Conservation (phyloP, 2,113 vertebrate species). For the Brachirus orientalis region DNA sequence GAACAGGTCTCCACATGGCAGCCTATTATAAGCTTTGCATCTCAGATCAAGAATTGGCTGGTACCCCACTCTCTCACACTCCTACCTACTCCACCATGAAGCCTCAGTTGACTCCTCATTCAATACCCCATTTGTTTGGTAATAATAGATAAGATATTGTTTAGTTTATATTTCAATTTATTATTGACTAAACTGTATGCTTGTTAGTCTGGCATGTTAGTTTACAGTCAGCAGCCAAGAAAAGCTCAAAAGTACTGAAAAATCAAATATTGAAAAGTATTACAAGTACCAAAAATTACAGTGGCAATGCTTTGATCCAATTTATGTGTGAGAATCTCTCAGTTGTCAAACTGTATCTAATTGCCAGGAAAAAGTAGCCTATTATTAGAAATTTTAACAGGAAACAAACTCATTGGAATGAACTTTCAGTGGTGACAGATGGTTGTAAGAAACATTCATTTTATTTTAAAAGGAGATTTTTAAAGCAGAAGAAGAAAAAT, state of each 20-base stretch:
- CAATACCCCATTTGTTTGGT: constrained; percentile 36
- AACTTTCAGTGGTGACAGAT: not conserved
- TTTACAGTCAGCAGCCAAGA: constrained; percentile 25
- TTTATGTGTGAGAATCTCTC: constrained; percentile 30
- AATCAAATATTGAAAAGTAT: not conserved
- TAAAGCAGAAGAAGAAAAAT: not conserved
- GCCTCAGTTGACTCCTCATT: constrained; percentile 55
- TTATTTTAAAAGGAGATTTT: not conserved
- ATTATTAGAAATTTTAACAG: constrained; percentile 6
- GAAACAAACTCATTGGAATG: constrained; percentile 8
- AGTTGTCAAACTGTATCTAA: constrained; percentile 3
- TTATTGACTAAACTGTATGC: constrained; percentile 10
- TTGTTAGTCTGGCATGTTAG: constrained; percentile 6
- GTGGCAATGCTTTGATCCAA: constrained; percentile 5
- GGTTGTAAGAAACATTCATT: not conserved
- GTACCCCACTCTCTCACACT: constrained; percentile 48
- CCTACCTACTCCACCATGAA: constrained; percentile 58
- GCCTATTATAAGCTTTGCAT: constrained; percentile 62
- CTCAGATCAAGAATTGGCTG: constrained; percentile 47
- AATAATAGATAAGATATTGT: constrained; percentile 34
- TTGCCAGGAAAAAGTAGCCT: not conserved
- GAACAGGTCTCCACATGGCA: constrained; percentile 18
- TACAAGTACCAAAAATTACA: constrained; percentile 9
- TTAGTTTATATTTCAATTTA: constrained; percentile 20
- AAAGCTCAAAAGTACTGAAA: constrained; percentile 1